phyloP scores from a whole-genome alignment of 2,888 invertebrate genomes.

The Leptodirus hochenwartii region DNA sequence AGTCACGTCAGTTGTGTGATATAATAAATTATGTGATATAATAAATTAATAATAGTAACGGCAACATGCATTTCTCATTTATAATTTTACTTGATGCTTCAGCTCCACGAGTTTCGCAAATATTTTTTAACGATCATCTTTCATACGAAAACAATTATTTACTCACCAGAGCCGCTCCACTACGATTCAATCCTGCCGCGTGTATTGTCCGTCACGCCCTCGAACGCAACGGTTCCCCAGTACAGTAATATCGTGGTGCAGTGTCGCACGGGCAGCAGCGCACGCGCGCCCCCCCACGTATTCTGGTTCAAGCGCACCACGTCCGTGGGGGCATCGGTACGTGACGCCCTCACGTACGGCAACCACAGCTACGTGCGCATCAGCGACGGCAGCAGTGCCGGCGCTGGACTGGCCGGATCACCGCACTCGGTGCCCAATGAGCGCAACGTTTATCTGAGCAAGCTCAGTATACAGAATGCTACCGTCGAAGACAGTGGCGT shows the following conservation, averaged over 20 bases:
- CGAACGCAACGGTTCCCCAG: conserved; percentile 7
- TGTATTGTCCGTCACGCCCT: conserved; percentile 7
- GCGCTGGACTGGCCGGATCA: too few species aligned
- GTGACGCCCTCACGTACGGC: conserved; percentile 6
- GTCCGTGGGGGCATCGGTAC: conserved; percentile 1
- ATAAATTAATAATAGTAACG: too few species aligned
- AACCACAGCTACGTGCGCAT: conserved; percentile 7
- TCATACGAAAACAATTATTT: too few species aligned
- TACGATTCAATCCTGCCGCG: background rate
- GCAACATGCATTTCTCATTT: too few species aligned
- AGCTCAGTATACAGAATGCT: conserved; percentile 22
- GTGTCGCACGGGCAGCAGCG: conserved; percentile 6
- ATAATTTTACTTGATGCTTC: too few species aligned
- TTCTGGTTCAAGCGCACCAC: conserved; percentile 8
- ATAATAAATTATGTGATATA: too few species aligned
- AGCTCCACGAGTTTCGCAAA: too few species aligned
- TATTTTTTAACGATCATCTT: too few species aligned
- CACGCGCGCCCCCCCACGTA: conserved; percentile 5
- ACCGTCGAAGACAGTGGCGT: conserved; percentile 20
- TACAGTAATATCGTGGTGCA: conserved; percentile 5
- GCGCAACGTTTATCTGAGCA: conserved; percentile 19
- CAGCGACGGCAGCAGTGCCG: too few species aligned
- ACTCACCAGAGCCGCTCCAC: background rate
- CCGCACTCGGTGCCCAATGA: too few species aligned
- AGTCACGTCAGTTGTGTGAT: too few species aligned